A percentile compares a stretch with the other conserved stretches of the same genome.
Conservation (phyloP, 2,797 vertebrate genomes). For the Notoglanidium macrostoma region DNA sequence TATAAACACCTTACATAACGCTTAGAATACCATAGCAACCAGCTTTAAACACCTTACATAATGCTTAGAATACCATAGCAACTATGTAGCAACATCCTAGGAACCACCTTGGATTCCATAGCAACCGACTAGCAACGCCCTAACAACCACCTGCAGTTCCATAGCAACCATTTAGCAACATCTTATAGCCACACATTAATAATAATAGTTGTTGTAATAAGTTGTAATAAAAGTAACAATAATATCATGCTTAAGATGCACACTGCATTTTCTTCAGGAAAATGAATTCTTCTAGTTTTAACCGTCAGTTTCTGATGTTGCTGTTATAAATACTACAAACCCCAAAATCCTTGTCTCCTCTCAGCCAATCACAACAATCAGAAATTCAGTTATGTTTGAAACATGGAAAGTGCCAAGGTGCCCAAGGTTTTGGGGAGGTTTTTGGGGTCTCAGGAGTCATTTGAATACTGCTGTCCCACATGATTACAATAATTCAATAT, state of each 20-base stretch:
- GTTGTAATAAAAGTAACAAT: not conserved
- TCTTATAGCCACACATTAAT: not conserved
- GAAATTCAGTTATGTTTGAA: not conserved
- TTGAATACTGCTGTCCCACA: not conserved
- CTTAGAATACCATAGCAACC: too few species aligned
- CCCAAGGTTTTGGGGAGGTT: not conserved
- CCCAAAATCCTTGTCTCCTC: not conserved
- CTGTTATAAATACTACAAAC: not conserved
- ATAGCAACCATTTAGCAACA: not conserved
- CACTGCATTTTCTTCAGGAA: not conserved
- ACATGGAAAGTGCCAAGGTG: not conserved
- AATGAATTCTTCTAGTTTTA: not conserved
- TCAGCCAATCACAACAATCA: not conserved
- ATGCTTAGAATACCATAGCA: not conserved
- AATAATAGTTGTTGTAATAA: too few species aligned
- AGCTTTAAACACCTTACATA: not conserved
- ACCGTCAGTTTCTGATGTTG: not conserved
- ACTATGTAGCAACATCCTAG: too few species aligned
- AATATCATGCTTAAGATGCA: not conserved
- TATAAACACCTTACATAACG: fast-evolving
- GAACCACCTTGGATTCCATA: too few species aligned
- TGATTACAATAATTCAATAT: not conserved
- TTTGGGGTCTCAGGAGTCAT: not conserved
- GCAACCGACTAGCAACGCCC: too few species aligned
- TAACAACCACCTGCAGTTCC: not conserved